Evolutionary conservation across 1,140 invertebrate genomes (phyloP).

Genomic region (Myzus persicae): DNA sequence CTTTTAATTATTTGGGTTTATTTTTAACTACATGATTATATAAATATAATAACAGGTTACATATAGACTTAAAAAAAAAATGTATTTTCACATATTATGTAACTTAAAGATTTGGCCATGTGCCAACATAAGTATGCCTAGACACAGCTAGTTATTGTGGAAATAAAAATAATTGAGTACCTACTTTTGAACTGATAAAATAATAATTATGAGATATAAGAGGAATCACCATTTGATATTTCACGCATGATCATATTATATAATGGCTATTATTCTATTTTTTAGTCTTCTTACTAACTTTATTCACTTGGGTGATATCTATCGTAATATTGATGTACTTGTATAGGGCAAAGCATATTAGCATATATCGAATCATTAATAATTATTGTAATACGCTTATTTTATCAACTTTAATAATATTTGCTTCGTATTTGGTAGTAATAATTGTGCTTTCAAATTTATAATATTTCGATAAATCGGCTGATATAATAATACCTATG

Average conservation of each 20-base stretch:
- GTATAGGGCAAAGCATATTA: not conserved
- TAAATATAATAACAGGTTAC: no score
- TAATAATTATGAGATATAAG: not conserved
- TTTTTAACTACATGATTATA: not conserved
- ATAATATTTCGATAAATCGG: not conserved
- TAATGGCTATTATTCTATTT: not conserved
- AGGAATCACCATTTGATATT: not conserved
- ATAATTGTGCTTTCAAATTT: not conserved
- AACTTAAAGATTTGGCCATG: not conserved
- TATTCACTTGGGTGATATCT: not conserved
- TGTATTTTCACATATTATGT: not conserved
- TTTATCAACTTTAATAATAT: not conserved
- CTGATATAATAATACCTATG: not conserved
- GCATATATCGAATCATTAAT: no score
- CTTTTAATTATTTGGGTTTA: not conserved
- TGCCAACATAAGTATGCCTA: not conserved
- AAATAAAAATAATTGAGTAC: not conserved
- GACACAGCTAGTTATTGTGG: not conserved
- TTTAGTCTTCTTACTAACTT: not conserved
- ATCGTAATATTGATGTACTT: not conserved
- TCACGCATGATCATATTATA: not conserved
- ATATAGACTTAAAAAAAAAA: no score
- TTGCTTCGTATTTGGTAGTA: not conserved
- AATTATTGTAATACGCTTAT: not conserved
- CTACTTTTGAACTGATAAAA: constrained; percentile 13